Base-by-base conservation (phyloP, 2,113 vertebrate species). In the Montifringilla adamsi region DNA sequence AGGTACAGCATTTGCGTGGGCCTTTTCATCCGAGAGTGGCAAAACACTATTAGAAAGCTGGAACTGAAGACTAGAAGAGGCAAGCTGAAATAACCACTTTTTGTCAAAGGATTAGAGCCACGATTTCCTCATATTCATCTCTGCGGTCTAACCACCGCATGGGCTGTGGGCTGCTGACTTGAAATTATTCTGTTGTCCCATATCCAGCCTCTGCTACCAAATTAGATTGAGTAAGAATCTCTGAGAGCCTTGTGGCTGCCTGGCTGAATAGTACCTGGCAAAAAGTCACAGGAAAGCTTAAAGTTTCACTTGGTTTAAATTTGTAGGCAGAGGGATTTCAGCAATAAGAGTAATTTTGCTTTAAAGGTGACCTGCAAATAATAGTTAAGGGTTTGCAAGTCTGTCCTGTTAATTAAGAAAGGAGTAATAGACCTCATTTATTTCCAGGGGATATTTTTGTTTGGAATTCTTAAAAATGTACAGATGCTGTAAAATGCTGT, bases 181-280 rank as follows among this genome's bases (percentile, higher is more conserved):
- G 64, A 70, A 89, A 74, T 90, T 70, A 67, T 74, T 74, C 69
- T 83, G 33, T n/a, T 94, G 84, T 75, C 68, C 55, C 2, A 10
- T 90, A 92, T 27, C 60, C 83, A 67, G 43, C 1, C 35, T 68
- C 47, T 49, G 5, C 68, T 70, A 60, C 64, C 64, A 78, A 88
- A 80, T 89, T 74, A 78, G 37, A 84, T 70, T 91, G 92, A 92
- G 82, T 53, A 93, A 94, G 90, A 72, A 37, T 33, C n/a, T 70
- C 31, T 70, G 85, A 67, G 79, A 74, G 47, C 64, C 47, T 76
- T 70, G 15, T 91, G 75, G 78, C 46, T 85, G 66, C 26, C 70
- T 85, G 74, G 24, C 53, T 66, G 49, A 63, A 37, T 35, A 50
- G 82, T 66, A 72, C 85, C 22, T 75, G 76, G 88, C 83, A 87